Percentiles rank a stretch among this genome's conserved stretches.
Conservation (phyloP, 1,140 invertebrate species). For the Euschistus heros region DNA sequence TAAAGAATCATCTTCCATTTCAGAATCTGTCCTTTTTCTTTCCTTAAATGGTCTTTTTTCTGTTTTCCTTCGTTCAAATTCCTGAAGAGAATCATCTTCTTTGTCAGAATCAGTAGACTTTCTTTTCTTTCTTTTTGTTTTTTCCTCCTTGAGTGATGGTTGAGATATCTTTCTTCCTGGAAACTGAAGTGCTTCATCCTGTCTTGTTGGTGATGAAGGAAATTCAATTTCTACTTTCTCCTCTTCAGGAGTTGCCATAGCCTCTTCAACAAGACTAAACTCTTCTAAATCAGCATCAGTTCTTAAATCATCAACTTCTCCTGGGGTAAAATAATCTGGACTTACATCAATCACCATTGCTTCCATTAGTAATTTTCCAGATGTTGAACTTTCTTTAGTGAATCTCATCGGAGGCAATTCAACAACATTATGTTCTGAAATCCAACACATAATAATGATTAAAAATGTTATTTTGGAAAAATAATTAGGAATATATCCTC, state of each 20-base stretch:
- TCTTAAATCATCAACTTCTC: slow-evolving; percentile 59
- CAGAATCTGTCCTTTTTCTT: slow-evolving; percentile 25
- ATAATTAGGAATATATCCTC: no score
- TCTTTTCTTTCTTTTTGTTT: slow-evolving; percentile 22
- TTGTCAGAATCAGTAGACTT: slow-evolving; percentile 30
- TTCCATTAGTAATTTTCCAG: slow-evolving; percentile 78
- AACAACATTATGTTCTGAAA: slow-evolving; percentile 65
- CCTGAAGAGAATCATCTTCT: slow-evolving; percentile 30
- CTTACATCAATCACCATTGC: slow-evolving; percentile 82
- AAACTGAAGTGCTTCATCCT: background rate
- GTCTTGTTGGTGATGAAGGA: background rate
- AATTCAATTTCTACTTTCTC: background rate
- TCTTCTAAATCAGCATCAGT: slow-evolving; percentile 79
- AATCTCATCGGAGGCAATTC: slow-evolving; percentile 81
- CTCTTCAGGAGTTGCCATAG: slow-evolving; percentile 33
- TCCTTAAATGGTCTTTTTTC: slow-evolving; percentile 19
- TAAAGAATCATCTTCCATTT: slow-evolving; percentile 30
- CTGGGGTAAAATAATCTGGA: slow-evolving; percentile 62
- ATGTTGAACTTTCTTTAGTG: slow-evolving; percentile 76
- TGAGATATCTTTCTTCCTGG: background rate
- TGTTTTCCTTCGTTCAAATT: slow-evolving; percentile 18
- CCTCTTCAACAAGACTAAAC: slow-evolving; percentile 59
- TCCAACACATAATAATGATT: background rate
- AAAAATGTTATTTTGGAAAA: no score
- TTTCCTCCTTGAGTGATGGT: background rate